Percentiles rank a stretch among this genome's conserved stretches.
These are phyloP conservation scores for Collichthys lucidus DNA, from an alignment of 2,113 vertebrate species.

Conservation along the genomic window DNA sequence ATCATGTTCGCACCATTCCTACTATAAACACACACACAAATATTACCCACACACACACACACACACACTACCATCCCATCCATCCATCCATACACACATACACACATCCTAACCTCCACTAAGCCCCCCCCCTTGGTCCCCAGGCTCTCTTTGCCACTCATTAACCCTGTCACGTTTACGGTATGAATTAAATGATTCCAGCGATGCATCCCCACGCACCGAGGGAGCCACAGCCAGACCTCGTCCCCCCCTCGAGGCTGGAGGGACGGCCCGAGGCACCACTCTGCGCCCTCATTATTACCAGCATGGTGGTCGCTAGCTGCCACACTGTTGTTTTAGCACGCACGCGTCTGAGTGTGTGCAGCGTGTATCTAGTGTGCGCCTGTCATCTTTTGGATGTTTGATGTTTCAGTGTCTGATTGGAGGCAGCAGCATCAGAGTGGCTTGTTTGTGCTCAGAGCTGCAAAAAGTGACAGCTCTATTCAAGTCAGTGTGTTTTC, in stretches of 20 bases:
- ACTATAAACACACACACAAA: slow-evolving; percentile 45
- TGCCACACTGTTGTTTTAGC: slow-evolving; percentile 61
- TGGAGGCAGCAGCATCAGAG: slow-evolving; percentile 8
- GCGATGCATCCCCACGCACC: slow-evolving; percentile 79
- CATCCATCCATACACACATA: slow-evolving; percentile 14
- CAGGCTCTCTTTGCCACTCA: slow-evolving; percentile 82
- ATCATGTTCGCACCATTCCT: slow-evolving; percentile 55
- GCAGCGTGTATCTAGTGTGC: slow-evolving; percentile 17
- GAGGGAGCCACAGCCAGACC: slow-evolving; percentile 59
- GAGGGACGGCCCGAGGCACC: slow-evolving; percentile 67
- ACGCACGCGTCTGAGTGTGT: slow-evolving; percentile 7
- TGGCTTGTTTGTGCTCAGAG: slow-evolving; percentile 11
- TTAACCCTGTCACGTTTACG: slow-evolving; percentile 85
- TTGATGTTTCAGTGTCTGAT: slow-evolving; percentile 45
- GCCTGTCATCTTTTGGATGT: slow-evolving; percentile 25
- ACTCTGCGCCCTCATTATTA: slow-evolving; percentile 70
- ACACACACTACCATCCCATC: not conserved
- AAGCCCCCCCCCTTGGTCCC: slow-evolving; percentile 64
- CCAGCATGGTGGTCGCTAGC: slow-evolving; percentile 61
- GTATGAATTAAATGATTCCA: slow-evolving; percentile 84
- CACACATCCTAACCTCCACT: not conserved
- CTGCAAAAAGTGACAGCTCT: not conserved
- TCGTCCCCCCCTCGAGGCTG: slow-evolving; percentile 40
- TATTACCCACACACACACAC: slow-evolving; percentile 23
- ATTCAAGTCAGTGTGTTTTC: not conserved